Percentiles rank a stretch among this genome's conserved stretches.
Evolutionary conservation across 2,113 vertebrate genomes (phyloP).

Genomic region (Chitala chitala): DNA sequence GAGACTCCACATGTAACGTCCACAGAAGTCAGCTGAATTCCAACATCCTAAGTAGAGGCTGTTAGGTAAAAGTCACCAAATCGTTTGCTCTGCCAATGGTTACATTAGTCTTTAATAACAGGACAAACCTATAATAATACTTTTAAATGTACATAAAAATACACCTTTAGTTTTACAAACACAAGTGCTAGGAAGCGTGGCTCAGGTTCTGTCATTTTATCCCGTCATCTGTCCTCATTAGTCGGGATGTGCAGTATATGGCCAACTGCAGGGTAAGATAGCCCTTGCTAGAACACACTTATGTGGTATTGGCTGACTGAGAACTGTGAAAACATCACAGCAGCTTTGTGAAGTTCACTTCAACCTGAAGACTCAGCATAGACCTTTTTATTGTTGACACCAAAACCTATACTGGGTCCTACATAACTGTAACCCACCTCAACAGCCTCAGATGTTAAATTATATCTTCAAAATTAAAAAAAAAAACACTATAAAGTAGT

Average conservation of each 20-base stretch:
- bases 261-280: background rate
- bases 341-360: background rate
- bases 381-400: too few species aligned
- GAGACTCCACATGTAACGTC: background rate
- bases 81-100: background rate
- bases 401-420: too few species aligned
- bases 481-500: too few species aligned
- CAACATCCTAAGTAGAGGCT: background rate
- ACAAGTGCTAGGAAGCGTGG: background rate
- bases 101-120: background rate
- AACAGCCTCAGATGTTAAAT: too few species aligned
- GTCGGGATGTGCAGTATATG: background rate
- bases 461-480: too few species aligned
- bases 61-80: background rate
- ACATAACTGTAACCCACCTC: too few species aligned
- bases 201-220: background rate
- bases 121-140: slow-evolving; percentile 1
- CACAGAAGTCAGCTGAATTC: background rate
- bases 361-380: too few species aligned
- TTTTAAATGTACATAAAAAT: too few species aligned
- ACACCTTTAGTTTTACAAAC: background rate
- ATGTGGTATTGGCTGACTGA: background rate
- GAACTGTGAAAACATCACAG: background rate
- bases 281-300: background rate
- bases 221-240: background rate